Base-by-base conservation (phyloP, 2,113 vertebrate genomes). In the Promerops cafer region DNA sequence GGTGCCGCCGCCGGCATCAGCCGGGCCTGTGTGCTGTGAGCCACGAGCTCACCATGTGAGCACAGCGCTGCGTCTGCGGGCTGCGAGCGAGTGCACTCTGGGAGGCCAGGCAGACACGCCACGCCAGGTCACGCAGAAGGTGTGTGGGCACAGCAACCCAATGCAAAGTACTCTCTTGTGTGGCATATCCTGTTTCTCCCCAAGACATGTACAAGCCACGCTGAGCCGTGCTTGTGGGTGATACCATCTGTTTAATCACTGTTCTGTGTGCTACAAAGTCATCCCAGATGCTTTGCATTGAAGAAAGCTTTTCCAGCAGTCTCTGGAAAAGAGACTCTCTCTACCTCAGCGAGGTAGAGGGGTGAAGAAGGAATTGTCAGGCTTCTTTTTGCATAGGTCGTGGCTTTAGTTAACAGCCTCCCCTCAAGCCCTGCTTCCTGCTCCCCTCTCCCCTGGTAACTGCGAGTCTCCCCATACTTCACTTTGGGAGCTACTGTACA, bases 181-280 rank as follows among this genome's bases (percentile, higher is more conserved):
- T 54, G 70, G 84, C 59, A 47, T 42, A 92, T 77, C 93, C 92
- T 92, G 93, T 80, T 95, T 44, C 83, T 94, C 83, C 70, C 66
- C 23, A 20, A 86, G 88, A 93, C 60, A 13, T 2, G 45, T 61
- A 65, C 30, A 3, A 95, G 85, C 70, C 0, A 0, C 11, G 1
- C 78, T 71, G 21, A 87, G 81, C 82, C 3, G 0, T 0, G 16
- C 78, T 89, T 1, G 0, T n/a, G 52, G 54, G 68, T 75, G 93
- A 96, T 87, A 86, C 79, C 83, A 74, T 88, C 88, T 92, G 44
- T 88, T 93, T 88, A 54, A 87, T 85, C 91, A 18, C 14, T 37
- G 39, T 12, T 83, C 86, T 82, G 72, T 45, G 61, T 17, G 35
- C 75, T 85, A 69, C n/a, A 7, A 74, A 93, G 76, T 31, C 88